phyloP scores from a whole-genome alignment of 2,888 invertebrate species.

The Gortyna flavago region DNA sequence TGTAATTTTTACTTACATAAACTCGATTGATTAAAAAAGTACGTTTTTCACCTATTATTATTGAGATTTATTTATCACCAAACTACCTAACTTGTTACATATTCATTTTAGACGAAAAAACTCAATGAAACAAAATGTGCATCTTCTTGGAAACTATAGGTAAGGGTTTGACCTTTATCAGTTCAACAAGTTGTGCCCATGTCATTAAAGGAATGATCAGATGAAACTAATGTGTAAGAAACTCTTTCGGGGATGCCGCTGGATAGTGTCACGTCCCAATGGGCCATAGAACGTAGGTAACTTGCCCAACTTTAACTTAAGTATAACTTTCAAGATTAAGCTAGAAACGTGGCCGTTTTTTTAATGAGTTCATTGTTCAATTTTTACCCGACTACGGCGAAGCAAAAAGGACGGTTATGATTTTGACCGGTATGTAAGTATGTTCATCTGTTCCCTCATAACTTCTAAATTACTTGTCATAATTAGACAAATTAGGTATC shows the following conservation, averaged over 20 bases:
- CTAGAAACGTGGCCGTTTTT: constrained; percentile 49
- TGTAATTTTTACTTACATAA: too few relatives aligned
- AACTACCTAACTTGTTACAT: neutral
- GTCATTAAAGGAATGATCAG: constrained; percentile 53
- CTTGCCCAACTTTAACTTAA: constrained; percentile 52
- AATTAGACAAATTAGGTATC: too few relatives aligned
- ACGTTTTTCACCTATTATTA: neutral
- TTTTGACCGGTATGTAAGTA: too few relatives aligned
- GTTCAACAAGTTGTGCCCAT: constrained; percentile 43
- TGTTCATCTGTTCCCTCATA: too few relatives aligned
- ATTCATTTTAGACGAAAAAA: too few relatives aligned
- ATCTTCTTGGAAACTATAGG: constrained; percentile 27
- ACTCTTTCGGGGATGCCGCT: constrained; percentile 46
- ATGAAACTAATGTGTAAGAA: constrained; percentile 50
- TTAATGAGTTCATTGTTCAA: constrained; percentile 56
- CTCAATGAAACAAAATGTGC: neutral
- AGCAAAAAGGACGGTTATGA: too few relatives aligned
- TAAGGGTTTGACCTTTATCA: constrained; percentile 35
- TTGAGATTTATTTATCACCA: neutral
- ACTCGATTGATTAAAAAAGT: neutral
- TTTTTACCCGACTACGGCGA: too few relatives aligned
- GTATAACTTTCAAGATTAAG: constrained; percentile 56
- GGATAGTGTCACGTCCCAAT: constrained; percentile 57
- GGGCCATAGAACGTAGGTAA: constrained; percentile 52
- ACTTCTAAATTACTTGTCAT: too few relatives aligned